These are phyloP conservation scores for Strigamia transsilvanica DNA, from an alignment of 2,888 invertebrate species.

Conservation along the genomic window DNA sequence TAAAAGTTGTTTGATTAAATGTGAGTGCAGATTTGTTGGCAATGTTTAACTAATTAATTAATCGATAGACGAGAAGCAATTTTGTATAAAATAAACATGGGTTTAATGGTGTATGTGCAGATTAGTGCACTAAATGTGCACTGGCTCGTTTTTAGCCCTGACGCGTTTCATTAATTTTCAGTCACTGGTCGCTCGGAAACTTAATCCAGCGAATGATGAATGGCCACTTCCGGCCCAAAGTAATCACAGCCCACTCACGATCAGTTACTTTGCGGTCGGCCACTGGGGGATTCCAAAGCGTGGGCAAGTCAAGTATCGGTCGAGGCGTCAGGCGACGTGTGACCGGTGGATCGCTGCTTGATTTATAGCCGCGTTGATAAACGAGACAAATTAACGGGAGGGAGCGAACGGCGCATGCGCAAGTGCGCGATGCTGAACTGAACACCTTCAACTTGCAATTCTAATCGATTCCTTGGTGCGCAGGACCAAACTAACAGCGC, in stretches of 20 bases:
- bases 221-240: conserved; percentile 17
- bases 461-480: not conserved
- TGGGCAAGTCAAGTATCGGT: not conserved
- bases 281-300: not conserved
- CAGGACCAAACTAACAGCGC: not conserved
- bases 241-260: conserved; percentile 29
- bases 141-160: not conserved
- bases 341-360: not conserved
- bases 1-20: no score
- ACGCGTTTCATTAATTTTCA: conserved; percentile 27
- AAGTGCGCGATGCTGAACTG: no score
- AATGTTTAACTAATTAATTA: not conserved
- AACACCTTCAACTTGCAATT: not conserved
- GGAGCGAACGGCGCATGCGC: not conserved
- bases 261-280: conserved; percentile 28
- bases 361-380: conserved; percentile 26
- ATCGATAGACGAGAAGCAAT: not conserved
- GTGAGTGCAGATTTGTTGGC: no score
- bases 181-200: not conserved
- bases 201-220: conserved; percentile 23
- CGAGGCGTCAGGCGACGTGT: not conserved
- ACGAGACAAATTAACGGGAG: conserved; percentile 14
- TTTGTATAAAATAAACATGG: not conserved
- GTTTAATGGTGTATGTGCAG: not conserved
- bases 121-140: not conserved